These are phyloP conservation scores for Yponomeuta evonymella DNA, from an alignment of 2,888 invertebrate genomes.

Conservation along the genomic window DNA sequence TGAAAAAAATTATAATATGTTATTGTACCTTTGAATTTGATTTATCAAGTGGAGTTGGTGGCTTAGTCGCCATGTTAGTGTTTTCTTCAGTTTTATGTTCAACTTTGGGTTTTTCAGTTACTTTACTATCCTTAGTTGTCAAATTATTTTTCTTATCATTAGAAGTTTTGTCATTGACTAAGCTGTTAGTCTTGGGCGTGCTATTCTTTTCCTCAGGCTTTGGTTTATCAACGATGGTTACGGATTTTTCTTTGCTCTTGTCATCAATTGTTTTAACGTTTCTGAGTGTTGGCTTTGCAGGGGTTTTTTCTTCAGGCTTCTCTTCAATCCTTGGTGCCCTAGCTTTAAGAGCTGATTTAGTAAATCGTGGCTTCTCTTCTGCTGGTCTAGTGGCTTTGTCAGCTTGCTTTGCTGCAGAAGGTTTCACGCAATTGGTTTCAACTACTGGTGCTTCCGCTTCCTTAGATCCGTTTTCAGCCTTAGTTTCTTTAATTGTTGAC, in stretches of 20 bases:
- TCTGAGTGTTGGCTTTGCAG: constrained; percentile 51
- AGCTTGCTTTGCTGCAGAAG: constrained; percentile 56
- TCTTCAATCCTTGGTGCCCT: constrained; percentile 42
- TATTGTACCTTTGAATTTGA: constrained; percentile 54
- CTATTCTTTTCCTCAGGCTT: constrained; percentile 41
- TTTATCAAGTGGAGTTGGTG: constrained; percentile 58
- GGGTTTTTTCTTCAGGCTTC: constrained; percentile 34
- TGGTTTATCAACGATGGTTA: constrained; percentile 56
- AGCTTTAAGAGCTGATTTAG: constrained; percentile 45
- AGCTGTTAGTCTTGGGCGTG: constrained; percentile 18
- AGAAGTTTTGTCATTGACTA: constrained; percentile 15
- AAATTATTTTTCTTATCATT: constrained; percentile 15
- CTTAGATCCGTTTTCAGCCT: constrained; percentile 51
- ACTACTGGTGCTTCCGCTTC: constrained; percentile 34
- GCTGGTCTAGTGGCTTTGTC: constrained; percentile 46
- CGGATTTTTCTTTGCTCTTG: constrained; percentile 36
- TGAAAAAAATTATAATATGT: constrained; percentile 1
- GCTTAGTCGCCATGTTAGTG: constrained; percentile 65
- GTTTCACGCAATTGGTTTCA: constrained; percentile 63
- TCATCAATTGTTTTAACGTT: constrained; percentile 30
- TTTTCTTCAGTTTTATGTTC: constrained; percentile 48
- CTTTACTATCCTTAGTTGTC: constrained; percentile 23
- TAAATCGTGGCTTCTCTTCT: constrained; percentile 59
- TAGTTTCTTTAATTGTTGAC: constrained; percentile 7
- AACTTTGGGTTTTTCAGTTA: constrained; percentile 36